Conservation (phyloP, 2,888 invertebrate species). For the Graphium colonna region DNA sequence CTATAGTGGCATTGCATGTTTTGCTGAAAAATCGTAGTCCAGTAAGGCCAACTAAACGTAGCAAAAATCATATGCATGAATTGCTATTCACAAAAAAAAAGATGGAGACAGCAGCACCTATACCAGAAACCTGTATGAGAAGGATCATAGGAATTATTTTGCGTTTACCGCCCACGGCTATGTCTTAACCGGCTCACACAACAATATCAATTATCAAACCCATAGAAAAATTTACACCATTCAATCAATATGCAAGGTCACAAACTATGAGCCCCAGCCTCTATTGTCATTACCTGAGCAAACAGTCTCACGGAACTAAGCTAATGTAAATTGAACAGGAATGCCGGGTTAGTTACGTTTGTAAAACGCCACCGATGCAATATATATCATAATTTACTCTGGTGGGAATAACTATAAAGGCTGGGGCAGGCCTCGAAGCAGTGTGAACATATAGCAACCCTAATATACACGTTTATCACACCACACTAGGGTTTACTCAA, state of each 20-base stretch:
- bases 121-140: conserved; percentile 45
- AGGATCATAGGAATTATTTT: conserved; percentile 37
- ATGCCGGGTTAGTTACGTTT: conserved; percentile 3
- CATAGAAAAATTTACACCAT: conserved; percentile 77
- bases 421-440: conserved; percentile 67
- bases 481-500: conserved; percentile 61
- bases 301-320: conserved; percentile 19
- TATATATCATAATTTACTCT: neutral
- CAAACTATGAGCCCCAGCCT: conserved; percentile 65
- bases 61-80: conserved; percentile 38
- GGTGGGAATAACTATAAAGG: conserved; percentile 41
- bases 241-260: conserved; percentile 71
- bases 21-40: conserved; percentile 39
- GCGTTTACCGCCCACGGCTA: conserved; percentile 38
- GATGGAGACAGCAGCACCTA: conserved; percentile 57
- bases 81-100: conserved; percentile 44
- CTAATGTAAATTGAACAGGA: conserved; percentile 25
- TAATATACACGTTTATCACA: conserved; percentile 58
- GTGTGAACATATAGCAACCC: conserved; percentile 58
- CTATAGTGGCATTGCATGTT: conserved; percentile 52
- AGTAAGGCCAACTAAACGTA: conserved; percentile 6
- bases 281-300: conserved; percentile 34
- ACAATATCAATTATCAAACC: conserved; percentile 66
- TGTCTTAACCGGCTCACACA: conserved; percentile 43
- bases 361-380: conserved; percentile 4